Evolutionary conservation across 2,797 vertebrate genomes (phyloP), one percentile per base, ranked within the genome.

Genomic region (Rhabdomys pumilio): DNA sequence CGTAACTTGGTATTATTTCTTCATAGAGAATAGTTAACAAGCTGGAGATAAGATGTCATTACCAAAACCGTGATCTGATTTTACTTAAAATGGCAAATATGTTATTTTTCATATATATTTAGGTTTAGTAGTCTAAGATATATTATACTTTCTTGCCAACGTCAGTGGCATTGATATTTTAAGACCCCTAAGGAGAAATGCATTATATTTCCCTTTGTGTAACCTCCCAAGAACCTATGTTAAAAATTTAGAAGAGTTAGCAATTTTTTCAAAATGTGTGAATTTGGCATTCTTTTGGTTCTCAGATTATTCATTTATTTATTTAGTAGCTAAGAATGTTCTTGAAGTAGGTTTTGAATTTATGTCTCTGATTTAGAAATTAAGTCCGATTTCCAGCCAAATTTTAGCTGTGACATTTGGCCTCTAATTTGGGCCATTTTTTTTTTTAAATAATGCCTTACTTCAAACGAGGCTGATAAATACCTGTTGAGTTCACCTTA

Each of bases 61-160:
- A 57, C 86, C 50, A 57, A 57, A 88, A 55, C 31, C 90, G 59
- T 91, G 24, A 84, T 50, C 15, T 84, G 47, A 19, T 86, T 85
- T 19, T 93, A 77, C 44, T 92, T 92, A 90, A 94, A 57, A 95
- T 72, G 89, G 90, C 94, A 61, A 96, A 67, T 97, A 41, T 77
- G 13, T 38, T 89, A 57, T 94, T 89, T 73, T 77, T 29, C 89
- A 50, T 59, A 59, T 3, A 41, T 84, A 11, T 93, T 92, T 90
- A 79, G 11, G 89, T 12, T 34, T 86, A 1, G 55, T 5, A 61
- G 55, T 12, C 85, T 55, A 87, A n/a, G 55, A 59, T 96, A 59
- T 81, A 50, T 2, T 89, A 59, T 89, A 75, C 90, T 6, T 79
- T 97, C 38, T 95, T 97, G 6, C 31, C 47, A 2, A 63, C 95